Base-by-base conservation (phyloP, 1,140 invertebrate genomes). In the Heliconius congener region DNA sequence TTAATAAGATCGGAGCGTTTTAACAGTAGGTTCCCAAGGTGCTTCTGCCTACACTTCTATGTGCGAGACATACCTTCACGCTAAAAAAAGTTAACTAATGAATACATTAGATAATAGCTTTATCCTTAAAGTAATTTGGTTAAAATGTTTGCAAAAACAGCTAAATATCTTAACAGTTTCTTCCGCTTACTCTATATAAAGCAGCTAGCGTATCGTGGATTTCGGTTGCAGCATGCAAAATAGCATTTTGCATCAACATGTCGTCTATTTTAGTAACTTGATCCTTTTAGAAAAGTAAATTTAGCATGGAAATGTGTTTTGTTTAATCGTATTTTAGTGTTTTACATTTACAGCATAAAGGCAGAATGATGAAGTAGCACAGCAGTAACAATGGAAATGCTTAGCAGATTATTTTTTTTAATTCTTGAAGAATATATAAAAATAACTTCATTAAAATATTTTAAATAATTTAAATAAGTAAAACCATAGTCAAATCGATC, bases 161-260 rank as follows among this genome's bases (percentile, higher is more conserved):
- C n/a, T 57, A 57, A 57, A 57, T 57, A 57, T 57, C n/a, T 57
- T n/a, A 57, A 9, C 50, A 19, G n/a, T 57, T 57, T 55, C 18
- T 55, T 55, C 19, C n/a, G n/a, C 76, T 80, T 80, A 80, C 76
- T 80, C 76, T 72, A 71, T 73, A 27, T 23, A 72, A 71, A 76
- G 74, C 71, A 80, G 66, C n/a, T 50, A 74, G 71, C 57, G 30
- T 37, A 37, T 37, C 19, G 34, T 55, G n/a, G 46, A 71, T 57
- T 52, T 23, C 39, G 71, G 50, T 75, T 57, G 55, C 74, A 55
- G 70, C 70, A 76, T 80, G 71, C 70, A 76, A 80, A 80, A 46
- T 73, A 60, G 70, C 39, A 46, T 76, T 76, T 46, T 37, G 52
- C 55, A 76, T 66, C 73, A 74, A 76, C 78, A 60, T 73, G 70